phyloP scores from a whole-genome alignment of 2,797 vertebrate genomes.

The Aphelocoma californica region DNA sequence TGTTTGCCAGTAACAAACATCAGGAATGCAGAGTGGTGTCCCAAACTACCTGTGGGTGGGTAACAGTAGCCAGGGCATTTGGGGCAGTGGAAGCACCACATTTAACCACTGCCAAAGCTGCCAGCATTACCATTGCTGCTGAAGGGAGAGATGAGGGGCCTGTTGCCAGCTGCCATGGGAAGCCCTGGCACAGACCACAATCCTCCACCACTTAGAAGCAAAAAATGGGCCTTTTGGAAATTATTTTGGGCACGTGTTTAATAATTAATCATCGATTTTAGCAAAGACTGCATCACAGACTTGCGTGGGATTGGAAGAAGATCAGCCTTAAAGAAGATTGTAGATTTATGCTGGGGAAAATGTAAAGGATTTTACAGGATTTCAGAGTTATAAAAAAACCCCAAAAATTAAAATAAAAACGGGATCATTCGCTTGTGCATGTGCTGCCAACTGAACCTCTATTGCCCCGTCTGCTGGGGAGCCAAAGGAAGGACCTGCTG shows the following conservation, averaged over 20 bases:
- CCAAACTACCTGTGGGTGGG: not conserved
- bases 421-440: not conserved
- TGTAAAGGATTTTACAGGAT: conserved; percentile 59
- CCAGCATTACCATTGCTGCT: not conserved
- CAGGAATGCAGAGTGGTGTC: not conserved
- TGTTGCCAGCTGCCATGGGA: not conserved
- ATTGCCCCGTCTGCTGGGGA: conserved; percentile 49
- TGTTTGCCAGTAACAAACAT: not conserved
- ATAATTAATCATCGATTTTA: conserved; percentile 52
- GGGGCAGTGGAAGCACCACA: not conserved
- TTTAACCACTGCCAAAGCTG: not conserved
- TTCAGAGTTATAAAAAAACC: not conserved
- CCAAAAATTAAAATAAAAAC: not conserved
- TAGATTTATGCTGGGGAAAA: conserved; percentile 56
- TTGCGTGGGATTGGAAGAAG: conserved; percentile 52
- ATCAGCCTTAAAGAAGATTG: conserved; percentile 67
- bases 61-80: fast-evolving
- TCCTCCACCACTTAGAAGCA: not conserved
- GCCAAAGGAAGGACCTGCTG: conserved; percentile 2
- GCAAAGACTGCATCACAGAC: conserved; percentile 22
- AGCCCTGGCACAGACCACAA: not conserved
- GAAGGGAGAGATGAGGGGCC: not conserved
- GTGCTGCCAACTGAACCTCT: conserved; percentile 34
- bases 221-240: not conserved
- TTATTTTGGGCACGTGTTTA: conserved; percentile 34